Evolutionary conservation across 2,888 invertebrate genomes (phyloP), one percentile per base, ranked within the genome.

Genomic region (Peribatodes rhomboidaria): DNA sequence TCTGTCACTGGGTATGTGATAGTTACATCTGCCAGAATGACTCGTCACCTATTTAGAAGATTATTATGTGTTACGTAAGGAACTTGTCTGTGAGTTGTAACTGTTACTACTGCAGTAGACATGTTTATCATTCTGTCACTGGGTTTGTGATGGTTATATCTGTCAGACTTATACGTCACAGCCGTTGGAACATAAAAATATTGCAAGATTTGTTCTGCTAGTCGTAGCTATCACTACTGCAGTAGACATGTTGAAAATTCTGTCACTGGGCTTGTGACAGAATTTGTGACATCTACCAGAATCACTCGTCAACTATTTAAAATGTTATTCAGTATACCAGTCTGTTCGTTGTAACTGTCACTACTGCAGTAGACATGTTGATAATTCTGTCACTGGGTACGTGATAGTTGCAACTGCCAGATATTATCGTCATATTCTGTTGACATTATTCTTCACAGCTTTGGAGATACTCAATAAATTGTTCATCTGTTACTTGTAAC

Each of bases 101-200:
- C 70, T 61, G 49, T 71, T 68, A 73, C 58, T 66, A 42, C 54
- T 59, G 61, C 67, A 69, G 73, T 61, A 61, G 72, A 71, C 72
- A 70, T 68, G 69, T 70, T 41, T 22, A 8, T 44, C 7, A 61
- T 52, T 70, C 67, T 72, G 68, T 69, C 69, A 70, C 72, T 70
- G 68, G 66, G 61, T 44, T 50, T 6, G 16, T 49, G 49, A 49
- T 58, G 37, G 44, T 50, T 49, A 31, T 3, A 1, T 14, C 11
- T 42, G 8, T 13, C 41, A 49, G 37, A 46, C 2, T 37, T 6
- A 7, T 20, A 41, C 47, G 20, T 42, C 57, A 46, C 13, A 7
- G 3, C 27, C 14, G 4, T 2, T n/a, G 13, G 31, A 41, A 16
- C 2, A 39, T 3, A 7, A 14, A 4, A 39, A 10, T 4, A 44